Evolutionary conservation across 2,888 invertebrate species (phyloP).

Genomic region (Muschampia plurimacula): DNA sequence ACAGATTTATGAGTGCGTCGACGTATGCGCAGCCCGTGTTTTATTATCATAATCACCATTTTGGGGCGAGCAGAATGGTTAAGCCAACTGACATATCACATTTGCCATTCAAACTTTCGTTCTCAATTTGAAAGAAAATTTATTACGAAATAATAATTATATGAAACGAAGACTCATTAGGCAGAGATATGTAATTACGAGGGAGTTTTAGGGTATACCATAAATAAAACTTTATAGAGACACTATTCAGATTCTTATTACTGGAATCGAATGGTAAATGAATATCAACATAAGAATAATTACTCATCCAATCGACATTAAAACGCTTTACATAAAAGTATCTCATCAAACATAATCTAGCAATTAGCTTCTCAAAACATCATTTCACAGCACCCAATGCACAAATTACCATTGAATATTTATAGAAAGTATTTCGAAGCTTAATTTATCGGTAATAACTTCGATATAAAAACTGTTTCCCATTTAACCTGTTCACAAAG

Average conservation of each 20-base stretch:
- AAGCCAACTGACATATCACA: slow-evolving; percentile 43
- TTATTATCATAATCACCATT: slow-evolving; percentile 65
- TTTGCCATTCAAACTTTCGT: slow-evolving; percentile 19
- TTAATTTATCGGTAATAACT: slow-evolving; percentile 59
- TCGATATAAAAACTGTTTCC: slow-evolving; percentile 57
- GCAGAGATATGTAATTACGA: not conserved
- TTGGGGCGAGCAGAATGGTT: slow-evolving; percentile 48
- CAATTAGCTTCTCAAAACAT: slow-evolving; percentile 37
- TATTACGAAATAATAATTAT: not conserved
- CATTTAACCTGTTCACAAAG: slow-evolving; percentile 57
- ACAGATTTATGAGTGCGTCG: slow-evolving; percentile 69
- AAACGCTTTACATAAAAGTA: slow-evolving; percentile 34
- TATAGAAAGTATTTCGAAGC: slow-evolving; percentile 48
- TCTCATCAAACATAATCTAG: slow-evolving; percentile 34
- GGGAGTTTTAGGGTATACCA: slow-evolving; percentile 22
- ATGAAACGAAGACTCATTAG: slow-evolving; percentile 1
- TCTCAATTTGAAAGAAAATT: not conserved
- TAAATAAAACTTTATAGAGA: slow-evolving; percentile 40
- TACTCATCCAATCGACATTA: slow-evolving; percentile 28
- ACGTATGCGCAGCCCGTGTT: slow-evolving; percentile 58
- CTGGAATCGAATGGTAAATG: slow-evolving; percentile 15
- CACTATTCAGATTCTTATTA: slow-evolving; percentile 17
- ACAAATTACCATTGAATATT: slow-evolving; percentile 45
- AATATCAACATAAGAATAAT: slow-evolving; percentile 27
- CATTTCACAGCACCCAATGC: slow-evolving; percentile 39